Conservation (phyloP, 1,140 invertebrate species). For the Stegodyphus dumicola region DNA sequence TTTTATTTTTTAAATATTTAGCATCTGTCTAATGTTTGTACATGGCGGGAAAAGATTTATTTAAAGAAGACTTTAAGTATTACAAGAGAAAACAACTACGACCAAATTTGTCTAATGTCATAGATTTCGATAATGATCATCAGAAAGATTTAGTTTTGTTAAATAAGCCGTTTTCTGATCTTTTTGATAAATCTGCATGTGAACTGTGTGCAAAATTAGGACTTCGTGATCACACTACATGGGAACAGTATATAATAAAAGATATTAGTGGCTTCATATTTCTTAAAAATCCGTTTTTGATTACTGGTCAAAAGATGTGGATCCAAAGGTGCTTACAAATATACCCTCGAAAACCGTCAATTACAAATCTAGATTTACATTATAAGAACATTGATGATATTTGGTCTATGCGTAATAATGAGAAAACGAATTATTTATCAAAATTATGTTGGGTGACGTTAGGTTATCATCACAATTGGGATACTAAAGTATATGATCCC, state of each 20-base stretch:
- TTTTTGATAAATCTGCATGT: background rate
- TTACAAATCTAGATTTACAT: constrained; percentile 75
- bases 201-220: constrained; percentile 62
- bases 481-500: constrained; percentile 79
- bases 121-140: constrained; percentile 64
- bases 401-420: constrained; percentile 57
- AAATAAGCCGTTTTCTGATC: constrained; percentile 14
- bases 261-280: constrained; percentile 68
- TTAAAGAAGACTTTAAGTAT: constrained; percentile 67
- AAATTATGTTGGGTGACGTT: constrained; percentile 91
- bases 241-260: constrained; percentile 66
- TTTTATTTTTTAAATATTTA: too few relatives aligned
- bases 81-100: constrained; percentile 66
- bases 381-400: constrained; percentile 65
- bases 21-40: too few relatives aligned
- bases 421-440: constrained; percentile 66
- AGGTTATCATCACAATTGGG: constrained; percentile 96
- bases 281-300: constrained; percentile 86
- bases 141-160: background rate
- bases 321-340: constrained; percentile 80
- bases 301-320: constrained; percentile 83
- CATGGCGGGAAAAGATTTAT: constrained; percentile 61
- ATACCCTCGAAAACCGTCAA: constrained; percentile 80
- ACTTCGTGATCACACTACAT: constrained; percentile 64
- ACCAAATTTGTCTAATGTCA: constrained; percentile 65